Conservation (phyloP, 2,888 invertebrate genomes). For the Dryadula phaetusa region DNA sequence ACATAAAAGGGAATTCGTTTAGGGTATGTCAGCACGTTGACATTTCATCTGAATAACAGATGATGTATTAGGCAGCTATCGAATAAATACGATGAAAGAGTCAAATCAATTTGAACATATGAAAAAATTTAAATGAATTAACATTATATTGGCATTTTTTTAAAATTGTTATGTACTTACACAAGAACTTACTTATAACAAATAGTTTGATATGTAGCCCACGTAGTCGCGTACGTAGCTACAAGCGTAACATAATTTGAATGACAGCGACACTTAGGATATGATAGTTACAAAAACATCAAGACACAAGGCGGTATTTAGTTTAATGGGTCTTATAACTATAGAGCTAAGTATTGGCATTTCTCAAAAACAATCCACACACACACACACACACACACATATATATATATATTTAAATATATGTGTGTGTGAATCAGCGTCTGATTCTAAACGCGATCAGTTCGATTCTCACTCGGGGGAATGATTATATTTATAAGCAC, state of each 20-base stretch:
- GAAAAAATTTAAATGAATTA: background rate
- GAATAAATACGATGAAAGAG: conserved; percentile 19
- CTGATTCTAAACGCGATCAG: too few relatives aligned
- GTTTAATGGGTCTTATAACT: too few relatives aligned
- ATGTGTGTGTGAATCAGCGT: too few relatives aligned
- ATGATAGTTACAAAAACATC: background rate
- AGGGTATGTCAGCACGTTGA: conserved; percentile 59
- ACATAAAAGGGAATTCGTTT: conserved; percentile 41
- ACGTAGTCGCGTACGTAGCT: background rate
- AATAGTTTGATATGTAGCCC: background rate
- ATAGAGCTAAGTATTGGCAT: too few relatives aligned
- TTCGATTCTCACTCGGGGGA: too few relatives aligned
- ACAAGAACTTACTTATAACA: too few relatives aligned
- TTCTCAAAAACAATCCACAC: too few relatives aligned
- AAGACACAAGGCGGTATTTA: too few relatives aligned
- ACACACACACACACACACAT: too few relatives aligned
- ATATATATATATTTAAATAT: too few relatives aligned
- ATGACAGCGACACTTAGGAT: background rate
- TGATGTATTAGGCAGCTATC: conserved; percentile 28
- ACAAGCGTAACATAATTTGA: background rate
- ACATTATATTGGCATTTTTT: background rate
- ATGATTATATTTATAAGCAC: too few relatives aligned
- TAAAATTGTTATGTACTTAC: background rate
- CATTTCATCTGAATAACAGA: conserved; percentile 49
- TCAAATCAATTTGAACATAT: conserved; percentile 24